These are phyloP conservation scores for Addax nasomaculatus DNA, from an alignment of 2,113 vertebrate genomes.

Conservation along the genomic window DNA sequence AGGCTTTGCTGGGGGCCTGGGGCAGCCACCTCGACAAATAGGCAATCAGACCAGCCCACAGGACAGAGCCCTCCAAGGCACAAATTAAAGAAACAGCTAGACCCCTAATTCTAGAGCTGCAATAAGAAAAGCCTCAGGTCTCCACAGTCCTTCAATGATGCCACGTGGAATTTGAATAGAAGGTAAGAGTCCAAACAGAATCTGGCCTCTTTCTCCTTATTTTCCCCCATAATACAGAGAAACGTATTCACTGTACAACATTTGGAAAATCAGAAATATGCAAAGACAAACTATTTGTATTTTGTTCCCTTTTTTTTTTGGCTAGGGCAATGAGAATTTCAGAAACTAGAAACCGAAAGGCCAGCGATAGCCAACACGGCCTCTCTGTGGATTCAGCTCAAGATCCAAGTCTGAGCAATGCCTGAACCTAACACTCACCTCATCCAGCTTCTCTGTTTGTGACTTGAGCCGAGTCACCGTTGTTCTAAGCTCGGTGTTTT, in stretches of 20 bases:
- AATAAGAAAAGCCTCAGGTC: background rate
- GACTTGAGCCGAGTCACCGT: conserved; percentile 88
- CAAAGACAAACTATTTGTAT: background rate
- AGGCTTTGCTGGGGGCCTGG: background rate
- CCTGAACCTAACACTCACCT: conserved; percentile 79
- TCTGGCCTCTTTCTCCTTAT: background rate
- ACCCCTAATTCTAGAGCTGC: background rate
- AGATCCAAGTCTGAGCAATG: rapidly evolving
- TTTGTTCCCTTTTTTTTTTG: background rate
- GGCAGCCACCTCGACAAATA: rapidly evolving
- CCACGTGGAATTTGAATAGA: background rate
- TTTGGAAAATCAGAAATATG: background rate
- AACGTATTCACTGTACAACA: background rate
- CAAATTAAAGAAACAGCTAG: background rate
- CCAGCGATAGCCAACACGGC: rapidly evolving
- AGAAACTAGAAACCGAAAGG: background rate
- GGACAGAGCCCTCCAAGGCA: background rate
- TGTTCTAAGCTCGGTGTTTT: conserved; percentile 86
- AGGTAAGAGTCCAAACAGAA: background rate
- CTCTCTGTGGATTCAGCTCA: background rate
- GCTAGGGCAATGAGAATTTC: background rate
- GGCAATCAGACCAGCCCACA: background rate
- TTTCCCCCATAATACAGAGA: background rate
- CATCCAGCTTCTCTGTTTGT: conserved; percentile 93
- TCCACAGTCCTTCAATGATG: background rate